phyloP scores from a whole-genome alignment of 2,888 invertebrate species.

The Acrocyrtus sp. region DNA sequence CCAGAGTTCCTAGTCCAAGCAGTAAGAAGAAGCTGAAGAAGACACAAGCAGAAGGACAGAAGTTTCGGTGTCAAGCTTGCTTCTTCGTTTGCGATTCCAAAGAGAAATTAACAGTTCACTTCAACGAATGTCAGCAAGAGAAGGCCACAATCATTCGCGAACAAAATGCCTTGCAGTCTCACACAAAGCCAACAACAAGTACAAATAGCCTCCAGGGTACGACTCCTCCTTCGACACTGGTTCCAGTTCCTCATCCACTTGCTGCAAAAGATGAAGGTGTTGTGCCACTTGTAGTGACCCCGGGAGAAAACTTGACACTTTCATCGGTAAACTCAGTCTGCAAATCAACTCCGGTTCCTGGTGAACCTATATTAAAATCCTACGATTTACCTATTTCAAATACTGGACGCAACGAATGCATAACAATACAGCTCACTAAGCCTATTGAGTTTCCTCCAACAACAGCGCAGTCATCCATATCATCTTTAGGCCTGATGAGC shows the following conservation, averaged over 20 bases:
- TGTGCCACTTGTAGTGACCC: too few species aligned
- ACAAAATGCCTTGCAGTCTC: background rate
- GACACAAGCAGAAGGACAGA: constrained; percentile 42
- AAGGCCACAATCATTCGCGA: constrained; percentile 3
- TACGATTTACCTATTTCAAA: too few species aligned
- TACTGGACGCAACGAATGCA: too few species aligned
- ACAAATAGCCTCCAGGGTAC: constrained; percentile 35
- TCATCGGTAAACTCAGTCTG: too few species aligned
- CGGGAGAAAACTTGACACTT: too few species aligned
- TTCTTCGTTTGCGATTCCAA: constrained; percentile 74
- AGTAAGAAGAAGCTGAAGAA: background rate
- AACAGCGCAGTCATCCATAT: too few species aligned
- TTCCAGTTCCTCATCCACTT: constrained; percentile 7
- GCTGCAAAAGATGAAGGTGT: too few species aligned
- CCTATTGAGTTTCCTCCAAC: too few species aligned
- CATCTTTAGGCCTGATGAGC: too few species aligned
- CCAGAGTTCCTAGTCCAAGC: constrained; percentile 24
- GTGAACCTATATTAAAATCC: too few species aligned
- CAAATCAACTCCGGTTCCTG: too few species aligned
- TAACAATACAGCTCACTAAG: too few species aligned
- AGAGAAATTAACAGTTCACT: constrained; percentile 73
- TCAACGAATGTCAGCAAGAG: constrained; percentile 73
- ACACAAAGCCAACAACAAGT: constrained; percentile 18
- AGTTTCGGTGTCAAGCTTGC: constrained; percentile 73
- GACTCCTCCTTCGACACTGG: background rate